These are phyloP conservation scores for Ormia ochracea DNA, from an alignment of 2,888 invertebrate species.

Conservation along the genomic window DNA sequence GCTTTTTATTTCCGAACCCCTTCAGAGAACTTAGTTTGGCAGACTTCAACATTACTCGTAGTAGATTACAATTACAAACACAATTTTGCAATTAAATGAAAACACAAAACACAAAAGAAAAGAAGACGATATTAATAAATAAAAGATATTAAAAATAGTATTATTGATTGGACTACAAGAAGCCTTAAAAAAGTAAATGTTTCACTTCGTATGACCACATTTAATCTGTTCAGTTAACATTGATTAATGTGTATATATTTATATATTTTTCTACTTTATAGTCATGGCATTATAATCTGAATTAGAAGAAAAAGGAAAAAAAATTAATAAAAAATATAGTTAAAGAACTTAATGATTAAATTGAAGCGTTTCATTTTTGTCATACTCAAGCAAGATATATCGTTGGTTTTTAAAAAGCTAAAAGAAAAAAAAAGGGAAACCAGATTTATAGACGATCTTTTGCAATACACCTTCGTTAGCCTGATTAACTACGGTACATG, in stretches of 20 bases:
- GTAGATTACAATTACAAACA: background rate
- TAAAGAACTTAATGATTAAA: background rate
- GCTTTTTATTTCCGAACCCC: background rate
- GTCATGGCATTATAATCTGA: conserved; percentile 52
- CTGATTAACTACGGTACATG: too few relatives aligned
- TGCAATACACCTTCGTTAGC: too few relatives aligned
- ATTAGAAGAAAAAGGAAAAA: conserved; percentile 15
- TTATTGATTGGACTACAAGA: conserved; percentile 24
- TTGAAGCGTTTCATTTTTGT: background rate
- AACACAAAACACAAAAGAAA: background rate
- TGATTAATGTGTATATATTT: conserved; percentile 39
- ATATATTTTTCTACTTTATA: conserved; percentile 61
- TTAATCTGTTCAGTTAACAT: conserved; percentile 19
- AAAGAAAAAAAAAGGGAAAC: too few relatives aligned
- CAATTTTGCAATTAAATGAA: background rate
- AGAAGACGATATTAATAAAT: background rate
- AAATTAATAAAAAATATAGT: background rate
- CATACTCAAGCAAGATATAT: too few relatives aligned
- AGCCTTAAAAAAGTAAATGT: conserved; percentile 46
- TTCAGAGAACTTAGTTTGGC: background rate
- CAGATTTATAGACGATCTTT: too few relatives aligned
- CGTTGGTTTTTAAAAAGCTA: too few relatives aligned
- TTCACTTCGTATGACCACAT: conserved; percentile 34
- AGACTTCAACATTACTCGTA: background rate
- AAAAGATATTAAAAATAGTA: too few relatives aligned